phyloP scores from a whole-genome alignment of 2,113 vertebrate species.

The Pelobates fuscus region DNA sequence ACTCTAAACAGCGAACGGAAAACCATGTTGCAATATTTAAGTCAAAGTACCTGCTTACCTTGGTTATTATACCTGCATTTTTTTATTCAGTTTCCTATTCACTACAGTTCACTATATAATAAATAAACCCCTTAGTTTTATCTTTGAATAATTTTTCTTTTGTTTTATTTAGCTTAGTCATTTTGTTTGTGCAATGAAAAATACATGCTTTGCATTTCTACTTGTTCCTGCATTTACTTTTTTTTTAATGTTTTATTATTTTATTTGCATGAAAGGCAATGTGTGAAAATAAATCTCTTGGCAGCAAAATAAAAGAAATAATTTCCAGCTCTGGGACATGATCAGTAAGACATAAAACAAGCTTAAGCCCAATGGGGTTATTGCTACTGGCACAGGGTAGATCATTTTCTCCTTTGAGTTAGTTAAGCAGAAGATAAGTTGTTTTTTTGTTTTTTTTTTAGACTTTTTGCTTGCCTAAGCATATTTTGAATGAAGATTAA shows the following conservation, averaged over 20 bases:
- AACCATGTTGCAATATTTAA: no score
- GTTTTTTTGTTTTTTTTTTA: conserved; percentile 49
- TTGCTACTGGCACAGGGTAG: conserved; percentile 39
- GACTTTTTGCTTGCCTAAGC: conserved; percentile 60
- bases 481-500: conserved; percentile 65
- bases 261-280: conserved; percentile 47
- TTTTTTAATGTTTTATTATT: conserved; percentile 31
- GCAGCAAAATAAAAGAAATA: conserved; percentile 48
- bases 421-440: conserved; percentile 57
- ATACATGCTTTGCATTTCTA: conserved; percentile 4
- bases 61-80: no score
- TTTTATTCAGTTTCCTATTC: no score
- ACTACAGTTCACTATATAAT: no score
- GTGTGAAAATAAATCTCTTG: conserved; percentile 37
- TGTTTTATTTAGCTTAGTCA: background rate
- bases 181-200: conserved; percentile 8
- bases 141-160: no score
- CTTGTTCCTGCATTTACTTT: background rate
- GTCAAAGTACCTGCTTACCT: no score
- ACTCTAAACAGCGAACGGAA: no score
- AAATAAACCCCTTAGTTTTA: no score
- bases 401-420: conserved; percentile 52
- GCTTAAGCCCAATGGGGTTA: conserved; percentile 35
- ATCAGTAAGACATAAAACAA: conserved; percentile 37
- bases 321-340: conserved; percentile 42